Conservation (phyloP, 2,113 vertebrate genomes). For the Gila orcuttii region DNA sequence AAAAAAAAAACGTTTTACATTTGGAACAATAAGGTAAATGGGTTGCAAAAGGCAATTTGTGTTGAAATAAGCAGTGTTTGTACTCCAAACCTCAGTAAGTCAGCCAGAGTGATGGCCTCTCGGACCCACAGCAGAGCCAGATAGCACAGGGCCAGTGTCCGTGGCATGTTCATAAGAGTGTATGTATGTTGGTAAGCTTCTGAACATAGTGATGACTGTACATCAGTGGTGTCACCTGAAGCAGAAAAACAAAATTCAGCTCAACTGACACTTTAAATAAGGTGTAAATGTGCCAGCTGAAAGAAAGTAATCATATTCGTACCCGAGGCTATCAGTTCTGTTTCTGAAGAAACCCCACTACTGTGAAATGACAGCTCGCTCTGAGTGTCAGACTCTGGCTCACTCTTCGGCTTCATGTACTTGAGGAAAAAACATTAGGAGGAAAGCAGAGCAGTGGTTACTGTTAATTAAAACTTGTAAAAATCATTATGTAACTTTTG, state of each 20-base stretch:
- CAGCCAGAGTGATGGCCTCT: slow-evolving; percentile 61
- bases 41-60: background rate
- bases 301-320: background rate
- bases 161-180: slow-evolving; percentile 61
- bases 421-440: background rate
- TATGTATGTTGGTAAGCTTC: slow-evolving; percentile 17
- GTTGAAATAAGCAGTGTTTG: too few relatives aligned
- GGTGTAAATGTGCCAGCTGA: background rate
- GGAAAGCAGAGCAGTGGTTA: background rate
- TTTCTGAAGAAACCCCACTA: background rate
- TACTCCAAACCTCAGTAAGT: slow-evolving; percentile 60
- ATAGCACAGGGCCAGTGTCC: slow-evolving; percentile 60
- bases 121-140: slow-evolving; percentile 60
- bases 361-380: background rate
- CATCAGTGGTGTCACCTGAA: slow-evolving; percentile 46
- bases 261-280: background rate
- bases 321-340: slow-evolving; percentile 41
- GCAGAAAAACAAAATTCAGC: background rate
- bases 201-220: slow-evolving; percentile 16
- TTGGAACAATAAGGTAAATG: too few relatives aligned
- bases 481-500: background rate
- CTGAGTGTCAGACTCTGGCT: slow-evolving; percentile 11
- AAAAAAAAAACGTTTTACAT: too few relatives aligned
- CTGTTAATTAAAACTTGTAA: background rate
- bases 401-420: slow-evolving; percentile 5